A percentile compares a stretch with the other conserved stretches of the same genome.
phyloP scores from a whole-genome alignment of 2,797 vertebrate genomes.

The Apodemus agrarius region DNA sequence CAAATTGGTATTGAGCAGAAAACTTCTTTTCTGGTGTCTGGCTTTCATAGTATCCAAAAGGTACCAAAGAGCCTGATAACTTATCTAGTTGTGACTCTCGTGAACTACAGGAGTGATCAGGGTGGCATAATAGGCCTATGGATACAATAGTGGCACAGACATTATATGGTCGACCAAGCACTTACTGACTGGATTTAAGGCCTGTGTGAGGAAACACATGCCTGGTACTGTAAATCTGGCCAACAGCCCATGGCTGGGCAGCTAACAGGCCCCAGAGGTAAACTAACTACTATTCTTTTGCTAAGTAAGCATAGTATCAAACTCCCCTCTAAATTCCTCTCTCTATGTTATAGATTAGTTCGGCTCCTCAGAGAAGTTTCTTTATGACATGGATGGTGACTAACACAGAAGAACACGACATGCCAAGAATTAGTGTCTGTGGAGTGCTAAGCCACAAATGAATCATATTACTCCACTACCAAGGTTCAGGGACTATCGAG shows the following conservation, averaged over 20 bases:
- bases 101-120: background rate
- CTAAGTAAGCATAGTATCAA: background rate
- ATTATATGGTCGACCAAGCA: background rate
- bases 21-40: background rate
- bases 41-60: background rate
- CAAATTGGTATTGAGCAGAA: background rate
- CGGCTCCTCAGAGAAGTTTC: background rate
- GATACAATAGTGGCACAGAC: background rate
- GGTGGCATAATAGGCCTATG: background rate
- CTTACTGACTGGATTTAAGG: background rate
- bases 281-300: background rate
- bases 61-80: background rate
- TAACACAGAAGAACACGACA: no score
- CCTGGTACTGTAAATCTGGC: background rate
- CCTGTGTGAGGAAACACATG: background rate
- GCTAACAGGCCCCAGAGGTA: background rate
- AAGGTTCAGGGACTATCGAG: background rate
- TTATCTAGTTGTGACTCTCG: background rate
- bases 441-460: no score
- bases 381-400: background rate
- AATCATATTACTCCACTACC: background rate
- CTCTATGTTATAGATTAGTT: background rate
- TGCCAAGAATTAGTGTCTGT: no score
- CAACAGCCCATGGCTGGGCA: background rate
- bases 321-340: background rate